Evolutionary conservation across 2,113 vertebrate genomes (phyloP), one percentile per base, ranked within the genome.

Genomic region (Tetrao urogallus): DNA sequence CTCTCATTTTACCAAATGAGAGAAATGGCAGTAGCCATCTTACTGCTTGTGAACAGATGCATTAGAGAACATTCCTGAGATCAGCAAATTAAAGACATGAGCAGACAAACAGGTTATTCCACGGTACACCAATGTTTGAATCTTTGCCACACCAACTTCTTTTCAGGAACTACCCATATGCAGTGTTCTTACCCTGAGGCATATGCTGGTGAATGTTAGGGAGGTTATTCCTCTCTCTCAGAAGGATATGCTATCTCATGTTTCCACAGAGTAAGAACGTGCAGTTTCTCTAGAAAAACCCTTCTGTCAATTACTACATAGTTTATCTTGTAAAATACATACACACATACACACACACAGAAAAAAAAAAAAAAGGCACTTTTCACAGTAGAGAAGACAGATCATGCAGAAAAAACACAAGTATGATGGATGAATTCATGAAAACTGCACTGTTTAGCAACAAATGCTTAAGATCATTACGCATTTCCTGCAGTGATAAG

Each of bases 51-150:
- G 71, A 85, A 87, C 32, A 69, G 86, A 82, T n/a, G 21, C 17
- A 63, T 74, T 94, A 45, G 45, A 85, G 90, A 89, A 79, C 18
- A 25, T 81, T 80, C 8, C 32, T 57, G 61, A 93, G 83, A 86
- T 82, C 58, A 86, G 47, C 89, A 91, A 93, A 89, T 71, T 73
- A 91, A 82, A 94, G 60, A 66, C 34, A 42, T 85, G 78, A 94
- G 63, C 43, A 73, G 74, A 78, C 58, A 92, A 82, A 91, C 81
- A 66, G 82, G 82, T 89, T 95, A 73, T 93, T 84, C 75, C 48
- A 76, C 43, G 18, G 18, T 43, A 45, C 30, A 76, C 8, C n/a
- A 40, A 34, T 61, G 63, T 79, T 48, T 94, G 82, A 89, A 79
- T 76, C 40, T 63, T 65, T 85, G 63, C 71, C 88, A 92, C 72